Percentiles rank a stretch among this genome's conserved stretches.
Conservation (phyloP, 2,113 vertebrate genomes). For the Scartelaos histophorus region DNA sequence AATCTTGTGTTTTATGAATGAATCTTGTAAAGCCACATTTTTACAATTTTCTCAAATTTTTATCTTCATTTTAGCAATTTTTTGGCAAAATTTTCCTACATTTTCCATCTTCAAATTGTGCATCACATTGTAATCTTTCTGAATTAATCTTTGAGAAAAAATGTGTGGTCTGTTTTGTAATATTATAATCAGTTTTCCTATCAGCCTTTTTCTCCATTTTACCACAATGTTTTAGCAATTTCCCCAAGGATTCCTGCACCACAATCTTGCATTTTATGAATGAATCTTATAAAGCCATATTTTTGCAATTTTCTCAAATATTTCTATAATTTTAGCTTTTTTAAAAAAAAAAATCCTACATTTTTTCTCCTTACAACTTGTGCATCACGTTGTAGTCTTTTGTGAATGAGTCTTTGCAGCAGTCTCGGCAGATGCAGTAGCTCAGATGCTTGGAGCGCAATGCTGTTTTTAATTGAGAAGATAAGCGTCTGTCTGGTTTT, state of each 20-base stretch:
- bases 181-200: no score
- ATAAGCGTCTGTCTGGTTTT: conserved; percentile 42
- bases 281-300: no score
- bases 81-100: no score
- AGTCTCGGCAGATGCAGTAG: not conserved
- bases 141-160: no score
- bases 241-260: no score
- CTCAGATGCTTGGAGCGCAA: not conserved
- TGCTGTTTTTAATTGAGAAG: conserved; percentile 63
- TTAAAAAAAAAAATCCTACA: no score
- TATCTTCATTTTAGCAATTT: not conserved
- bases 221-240: no score
- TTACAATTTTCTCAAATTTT: not conserved
- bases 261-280: no score
- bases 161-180: no score
- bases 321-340: not conserved
- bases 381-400: not conserved
- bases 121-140: not conserved
- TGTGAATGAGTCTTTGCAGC: conserved; percentile 51
- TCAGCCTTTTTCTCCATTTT: not conserved
- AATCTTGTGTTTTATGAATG: no score
- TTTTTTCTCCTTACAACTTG: not conserved
- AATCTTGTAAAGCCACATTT: no score
- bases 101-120: not conserved
- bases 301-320: not conserved